Evolutionary conservation across 2,113 vertebrate species (phyloP).

Genomic region (Ploceus nigricollis): DNA sequence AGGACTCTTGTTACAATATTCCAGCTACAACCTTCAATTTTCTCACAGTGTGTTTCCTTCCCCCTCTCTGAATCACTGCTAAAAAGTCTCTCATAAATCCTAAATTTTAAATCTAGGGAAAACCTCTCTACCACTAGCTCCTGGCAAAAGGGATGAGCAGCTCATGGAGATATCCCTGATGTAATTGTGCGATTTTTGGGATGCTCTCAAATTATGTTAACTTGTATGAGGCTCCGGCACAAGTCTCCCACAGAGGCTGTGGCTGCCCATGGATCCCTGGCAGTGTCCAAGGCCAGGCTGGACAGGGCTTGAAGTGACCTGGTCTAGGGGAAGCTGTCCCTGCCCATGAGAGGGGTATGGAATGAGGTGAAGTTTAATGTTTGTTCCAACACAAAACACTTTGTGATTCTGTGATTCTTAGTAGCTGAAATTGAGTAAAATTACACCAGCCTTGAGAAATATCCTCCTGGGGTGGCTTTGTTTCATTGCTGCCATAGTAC

Average conservation of each 20-base stretch:
- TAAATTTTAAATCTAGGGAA: background rate
- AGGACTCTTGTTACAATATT: background rate
- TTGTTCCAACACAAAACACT: background rate
- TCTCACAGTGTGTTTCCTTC: background rate
- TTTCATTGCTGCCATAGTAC: background rate
- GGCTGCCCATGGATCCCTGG: background rate
- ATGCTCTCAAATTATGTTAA: background rate
- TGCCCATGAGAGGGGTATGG: background rate
- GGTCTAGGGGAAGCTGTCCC: fast-evolving
- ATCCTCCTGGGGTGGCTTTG: background rate
- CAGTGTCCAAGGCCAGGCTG: background rate
- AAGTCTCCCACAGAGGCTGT: background rate
- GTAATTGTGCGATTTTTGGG: background rate
- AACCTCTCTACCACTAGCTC: background rate
- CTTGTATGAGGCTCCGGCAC: background rate
- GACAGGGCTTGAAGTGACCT: background rate
- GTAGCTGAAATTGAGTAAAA: background rate
- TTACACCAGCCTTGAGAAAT: background rate
- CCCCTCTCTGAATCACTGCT: background rate
- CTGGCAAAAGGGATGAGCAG: background rate
- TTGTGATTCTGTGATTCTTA: background rate
- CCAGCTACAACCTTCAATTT: background rate
- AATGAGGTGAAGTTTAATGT: background rate
- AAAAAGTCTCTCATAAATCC: background rate
- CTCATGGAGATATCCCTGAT: background rate